Conservation (phyloP, 30 jellyfish, hydroid and myxozoan genomes). For the Aurelia aurita complex sp. Pacific region DNA sequence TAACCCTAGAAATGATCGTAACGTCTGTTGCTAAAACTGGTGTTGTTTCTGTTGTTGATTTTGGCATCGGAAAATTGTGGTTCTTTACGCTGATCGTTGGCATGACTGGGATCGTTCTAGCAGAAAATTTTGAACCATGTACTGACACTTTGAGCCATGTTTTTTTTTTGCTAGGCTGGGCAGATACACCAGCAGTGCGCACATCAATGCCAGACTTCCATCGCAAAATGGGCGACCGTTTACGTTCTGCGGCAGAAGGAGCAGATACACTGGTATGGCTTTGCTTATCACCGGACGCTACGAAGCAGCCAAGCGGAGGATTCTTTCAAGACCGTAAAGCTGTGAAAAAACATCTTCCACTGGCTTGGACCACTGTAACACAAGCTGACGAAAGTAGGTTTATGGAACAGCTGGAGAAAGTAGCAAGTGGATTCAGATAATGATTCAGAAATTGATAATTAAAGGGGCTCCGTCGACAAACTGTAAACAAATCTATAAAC, state of each 20-base stretch:
- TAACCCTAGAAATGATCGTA: no score
- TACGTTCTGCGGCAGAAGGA: constrained; percentile 85
- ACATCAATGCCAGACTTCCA: constrained; percentile 85
- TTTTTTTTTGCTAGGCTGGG: constrained; percentile 62
- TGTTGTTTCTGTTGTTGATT: no score
- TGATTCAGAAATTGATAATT: background rate
- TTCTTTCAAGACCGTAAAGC: constrained; percentile 76
- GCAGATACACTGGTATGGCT: constrained; percentile 91
- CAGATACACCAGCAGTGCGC: constrained; percentile 91
- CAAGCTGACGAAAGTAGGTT: constrained; percentile 36
- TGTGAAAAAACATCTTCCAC: constrained; percentile 70
- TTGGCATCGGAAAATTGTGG: no score
- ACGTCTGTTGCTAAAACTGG: no score
- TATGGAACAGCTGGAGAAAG: constrained; percentile 54
- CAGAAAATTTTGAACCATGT: no score
- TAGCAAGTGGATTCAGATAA: constrained; percentile 47
- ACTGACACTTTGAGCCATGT: no score
- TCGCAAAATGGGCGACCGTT: constrained; percentile 62
- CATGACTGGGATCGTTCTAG: no score
- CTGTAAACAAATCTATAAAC: background rate
- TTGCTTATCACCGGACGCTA: constrained; percentile 67
- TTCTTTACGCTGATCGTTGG: no score
- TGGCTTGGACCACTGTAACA: constrained; percentile 65
- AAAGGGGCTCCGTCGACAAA: background rate
- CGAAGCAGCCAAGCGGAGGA: constrained; percentile 69